Percentiles rank a stretch among this genome's conserved stretches.
phyloP scores from a whole-genome alignment of 2,113 vertebrate species.

The Bubalus kerabau region DNA sequence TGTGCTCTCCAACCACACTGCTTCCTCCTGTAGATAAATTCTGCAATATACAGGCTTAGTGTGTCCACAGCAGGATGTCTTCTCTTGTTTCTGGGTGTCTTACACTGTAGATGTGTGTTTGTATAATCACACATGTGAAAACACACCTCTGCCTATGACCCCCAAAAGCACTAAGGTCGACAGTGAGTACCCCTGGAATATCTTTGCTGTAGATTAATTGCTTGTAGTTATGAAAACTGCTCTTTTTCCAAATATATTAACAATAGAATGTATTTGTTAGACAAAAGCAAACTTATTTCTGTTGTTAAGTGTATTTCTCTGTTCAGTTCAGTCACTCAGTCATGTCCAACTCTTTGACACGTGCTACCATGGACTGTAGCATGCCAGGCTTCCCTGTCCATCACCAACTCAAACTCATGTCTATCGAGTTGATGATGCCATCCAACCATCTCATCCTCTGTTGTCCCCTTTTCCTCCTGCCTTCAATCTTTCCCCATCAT shows the following conservation, averaged over 20 bases:
- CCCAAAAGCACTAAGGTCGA: neutral
- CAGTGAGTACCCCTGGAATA: neutral
- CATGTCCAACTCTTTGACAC: fast-evolving
- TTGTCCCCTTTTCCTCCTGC: neutral
- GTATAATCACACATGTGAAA: neutral
- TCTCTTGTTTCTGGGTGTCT: neutral
- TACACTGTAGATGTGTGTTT: neutral
- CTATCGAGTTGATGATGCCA: neutral
- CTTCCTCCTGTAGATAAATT: neutral
- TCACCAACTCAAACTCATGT: neutral
- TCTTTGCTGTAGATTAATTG: neutral
- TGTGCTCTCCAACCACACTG: fast-evolving
- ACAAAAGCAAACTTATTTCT: neutral
- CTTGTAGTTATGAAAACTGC: neutral
- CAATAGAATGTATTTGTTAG: neutral
- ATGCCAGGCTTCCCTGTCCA: neutral
- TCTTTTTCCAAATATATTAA: neutral
- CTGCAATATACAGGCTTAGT: neutral
- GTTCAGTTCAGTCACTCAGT: neutral
- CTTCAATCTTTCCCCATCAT: neutral
- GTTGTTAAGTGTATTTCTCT: neutral
- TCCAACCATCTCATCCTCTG: neutral
- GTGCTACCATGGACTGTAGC: neutral
- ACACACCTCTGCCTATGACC: neutral
- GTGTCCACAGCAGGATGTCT: neutral